Conservation (phyloP, 2,888 invertebrate species). For the Acleris holmiana region DNA sequence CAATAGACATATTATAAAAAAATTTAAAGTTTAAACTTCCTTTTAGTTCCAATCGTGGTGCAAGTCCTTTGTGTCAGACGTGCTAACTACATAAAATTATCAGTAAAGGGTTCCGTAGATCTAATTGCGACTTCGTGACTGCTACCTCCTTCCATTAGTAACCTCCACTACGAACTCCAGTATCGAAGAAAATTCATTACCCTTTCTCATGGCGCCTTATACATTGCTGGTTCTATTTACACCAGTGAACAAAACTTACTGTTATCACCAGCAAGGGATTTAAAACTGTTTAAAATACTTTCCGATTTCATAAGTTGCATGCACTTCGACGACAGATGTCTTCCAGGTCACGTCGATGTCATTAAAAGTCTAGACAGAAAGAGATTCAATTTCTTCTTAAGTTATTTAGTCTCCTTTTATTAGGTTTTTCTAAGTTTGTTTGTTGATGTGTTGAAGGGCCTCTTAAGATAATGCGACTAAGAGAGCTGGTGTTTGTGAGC, state of each 20-base stretch:
- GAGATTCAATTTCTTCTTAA: conserved; percentile 59
- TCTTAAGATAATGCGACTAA: background rate
- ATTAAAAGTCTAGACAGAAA: conserved; percentile 65
- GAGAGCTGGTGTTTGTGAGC: background rate
- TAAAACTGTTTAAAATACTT: background rate
- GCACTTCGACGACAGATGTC: conserved; percentile 38
- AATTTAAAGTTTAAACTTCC: conserved; percentile 12
- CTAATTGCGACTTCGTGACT: conserved; percentile 78
- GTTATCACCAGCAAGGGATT: conserved; percentile 43
- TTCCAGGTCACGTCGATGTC: conserved; percentile 52
- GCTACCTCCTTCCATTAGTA: conserved; percentile 71
- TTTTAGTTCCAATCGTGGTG: conserved; percentile 10
- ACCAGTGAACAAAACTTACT: background rate
- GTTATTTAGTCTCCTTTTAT: conserved; percentile 38
- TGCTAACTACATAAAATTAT: conserved; percentile 76
- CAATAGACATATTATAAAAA: too few relatives aligned
- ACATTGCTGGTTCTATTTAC: conserved; percentile 44
- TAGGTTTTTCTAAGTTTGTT: conserved; percentile 22
- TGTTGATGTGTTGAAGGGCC: conserved; percentile 1
- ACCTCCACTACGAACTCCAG: conserved; percentile 49
- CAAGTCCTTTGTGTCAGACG: conserved; percentile 47
- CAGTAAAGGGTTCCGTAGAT: conserved; percentile 72
- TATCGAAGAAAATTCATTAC: conserved; percentile 23
- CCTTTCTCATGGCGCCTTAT: conserved; percentile 23
- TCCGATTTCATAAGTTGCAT: background rate